Base-by-base conservation (phyloP, 2,888 invertebrate species). In the Nephrocerus scutellatus region DNA sequence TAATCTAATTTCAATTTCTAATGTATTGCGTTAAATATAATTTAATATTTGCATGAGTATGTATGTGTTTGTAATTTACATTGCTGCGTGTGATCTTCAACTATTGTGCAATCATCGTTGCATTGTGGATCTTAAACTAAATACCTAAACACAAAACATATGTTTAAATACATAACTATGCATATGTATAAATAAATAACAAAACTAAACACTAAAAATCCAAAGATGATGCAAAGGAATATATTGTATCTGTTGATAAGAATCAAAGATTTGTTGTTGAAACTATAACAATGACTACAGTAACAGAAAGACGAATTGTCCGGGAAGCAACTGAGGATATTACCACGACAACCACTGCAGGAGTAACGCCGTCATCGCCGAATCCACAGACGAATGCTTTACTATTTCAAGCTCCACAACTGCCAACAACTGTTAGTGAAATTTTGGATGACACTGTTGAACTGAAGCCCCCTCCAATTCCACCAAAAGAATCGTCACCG, bases 211-310 rank as follows among this genome's bases (percentile, higher is more conserved):
- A 50, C 57, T 53, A 55, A 36, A 44, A 46, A 49, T 36, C 39
- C 32, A 26, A 41, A 46, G 48, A 50, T 46, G 52, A 50, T 48
- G 51, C 46, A 47, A 44, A 44, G 51, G 52, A 50, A 43, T 51
- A 54, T 50, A 44, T 47, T 46, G 46, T 48, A 48, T 50, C 51
- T 49, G 50, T 54, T 51, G 53, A 61, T 52, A 63, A 62, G 54
- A 62, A 60, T 62, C 60, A 64, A 57, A 51, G 65, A 62, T 60
- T 60, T 60, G 73, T 79, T 59, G 74, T 79, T 60, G 79, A 79
- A 65, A 78, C 79, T 50, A 76, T 79, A 60, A 78, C 78, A 51
- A 76, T 78, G 77, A 78, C 79, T 53, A 78, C 78, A 49, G 76
- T 77, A 49, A 77, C 77, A 50, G 79, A 80, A 62, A 72, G 76